Base-by-base conservation (phyloP, 2,888 invertebrate genomes). In the Acronicta leporina region DNA sequence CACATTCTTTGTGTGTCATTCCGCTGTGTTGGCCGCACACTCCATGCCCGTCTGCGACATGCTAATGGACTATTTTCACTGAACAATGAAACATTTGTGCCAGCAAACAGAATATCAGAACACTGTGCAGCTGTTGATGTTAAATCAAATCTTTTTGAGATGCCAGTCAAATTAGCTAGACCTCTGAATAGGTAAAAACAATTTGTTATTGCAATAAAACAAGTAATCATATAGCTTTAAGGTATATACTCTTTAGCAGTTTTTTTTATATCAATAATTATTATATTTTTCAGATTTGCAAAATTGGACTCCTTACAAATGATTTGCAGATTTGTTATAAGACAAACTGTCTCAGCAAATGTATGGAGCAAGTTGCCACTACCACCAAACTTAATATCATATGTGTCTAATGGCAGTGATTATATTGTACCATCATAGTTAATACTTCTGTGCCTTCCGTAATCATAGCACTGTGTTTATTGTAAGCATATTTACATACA, bases 1-100 rank as follows among this genome's bases (percentile, higher is more conserved):
- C 96, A 97, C 83, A 95, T 97, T 66, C 92, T 97, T 41, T 97
- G 96, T 80, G 94, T 97, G 46, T 97, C 96, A 80, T 97, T 97
- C 84, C 95, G 97, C 67, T 95, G 96, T 86, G 95, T 96, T 55
- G 96, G 96, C 8, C 95, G 96, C 70, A 96, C 97, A 14, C 90
- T 96, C 25, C 97, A 97, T 86, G 96, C 97, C 20, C 93, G 97
- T 47, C 95, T 97, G 73, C 95, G 97, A 85, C 96, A 97, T 85
- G 96, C 96, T 49, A 96, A 96, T 90, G 97, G 97, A 49, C 91
- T 95, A 67, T 97, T 96, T 84, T 95, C 95, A 40, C 79, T 95
- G 16, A 95, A 95, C 73, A 95, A 96, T 87, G 95, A 95, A 80
- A 93, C 94, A 67, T 95, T 95, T 90, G 94, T 94, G 46, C 92